These are phyloP conservation scores for Cerceris rybyensis DNA, from an alignment of 2,888 invertebrate species.

Conservation along the genomic window DNA sequence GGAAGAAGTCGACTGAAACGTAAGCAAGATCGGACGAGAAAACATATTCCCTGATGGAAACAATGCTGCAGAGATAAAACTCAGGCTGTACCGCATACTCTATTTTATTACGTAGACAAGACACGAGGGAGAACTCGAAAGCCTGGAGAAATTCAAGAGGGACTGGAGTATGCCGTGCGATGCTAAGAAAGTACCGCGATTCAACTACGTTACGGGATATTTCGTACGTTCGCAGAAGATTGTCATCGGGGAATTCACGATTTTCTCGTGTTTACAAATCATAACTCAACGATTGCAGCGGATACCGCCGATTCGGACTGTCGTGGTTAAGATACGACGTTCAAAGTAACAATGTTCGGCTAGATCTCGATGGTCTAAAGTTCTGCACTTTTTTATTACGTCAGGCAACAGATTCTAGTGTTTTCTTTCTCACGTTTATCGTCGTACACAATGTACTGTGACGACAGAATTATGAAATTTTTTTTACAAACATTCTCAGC, in stretches of 20 bases:
- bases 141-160: conserved; percentile 25
- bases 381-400: no score
- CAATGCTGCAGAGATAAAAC: conserved; percentile 45
- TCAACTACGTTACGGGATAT: neutral
- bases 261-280: neutral
- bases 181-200: neutral
- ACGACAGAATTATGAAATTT: no score
- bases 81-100: conserved; percentile 11
- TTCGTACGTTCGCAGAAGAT: neutral
- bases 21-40: conserved; percentile 31
- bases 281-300: no score
- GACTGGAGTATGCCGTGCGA: conserved; percentile 15
- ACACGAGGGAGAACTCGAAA: conserved; percentile 8
- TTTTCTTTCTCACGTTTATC: no score
- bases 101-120: conserved; percentile 26
- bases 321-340: no score
- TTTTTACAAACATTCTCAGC: no score
- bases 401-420: no score
- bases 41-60: conserved; percentile 49
- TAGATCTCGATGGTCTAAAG: no score
- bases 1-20: conserved; percentile 34
- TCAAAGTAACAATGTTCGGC: no score
- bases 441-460: no score
- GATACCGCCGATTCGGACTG: no score
- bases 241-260: neutral